Evolutionary conservation across 2,113 vertebrate species (phyloP).

Genomic region (Scophthalmus maximus): DNA sequence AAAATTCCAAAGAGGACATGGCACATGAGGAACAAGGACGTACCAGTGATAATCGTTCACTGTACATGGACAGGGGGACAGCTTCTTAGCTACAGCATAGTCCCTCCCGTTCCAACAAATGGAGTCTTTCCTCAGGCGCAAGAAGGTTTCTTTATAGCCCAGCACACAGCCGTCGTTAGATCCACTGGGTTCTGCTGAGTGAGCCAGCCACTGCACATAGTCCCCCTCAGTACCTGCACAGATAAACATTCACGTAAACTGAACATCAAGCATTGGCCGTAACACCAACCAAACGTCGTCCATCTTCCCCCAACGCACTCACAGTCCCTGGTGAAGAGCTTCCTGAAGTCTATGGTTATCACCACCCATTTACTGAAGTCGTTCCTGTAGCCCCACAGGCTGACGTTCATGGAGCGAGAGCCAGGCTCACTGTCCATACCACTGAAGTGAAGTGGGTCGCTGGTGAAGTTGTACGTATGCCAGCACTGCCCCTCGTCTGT

Average conservation of each 20-base stretch:
- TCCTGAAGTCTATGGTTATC: conserved; percentile 92
- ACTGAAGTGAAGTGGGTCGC: conserved; percentile 88
- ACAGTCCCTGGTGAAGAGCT: conserved; percentile 89
- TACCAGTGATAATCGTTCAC: conserved; percentile 93
- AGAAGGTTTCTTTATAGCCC: conserved; percentile 91
- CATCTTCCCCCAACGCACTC: conserved; percentile 58
- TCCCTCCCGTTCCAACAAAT: conserved; percentile 92
- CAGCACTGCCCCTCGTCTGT: conserved; percentile 96
- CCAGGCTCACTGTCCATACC: conserved; percentile 93
- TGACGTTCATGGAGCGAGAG: conserved; percentile 92
- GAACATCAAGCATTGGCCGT: background rate
- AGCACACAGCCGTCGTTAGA: conserved; percentile 90
- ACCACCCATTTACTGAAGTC: conserved; percentile 89
- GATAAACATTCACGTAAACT: background rate
- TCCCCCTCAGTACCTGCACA: conserved; percentile 86
- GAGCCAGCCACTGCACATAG: conserved; percentile 92
- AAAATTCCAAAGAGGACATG: background rate
- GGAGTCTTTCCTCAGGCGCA: conserved; percentile 89
- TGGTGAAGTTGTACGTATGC: conserved; percentile 86
- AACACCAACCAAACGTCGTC: background rate
- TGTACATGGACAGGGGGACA: conserved; percentile 87
- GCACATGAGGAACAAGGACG: background rate
- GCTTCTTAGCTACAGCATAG: conserved; percentile 85
- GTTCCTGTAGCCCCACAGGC: conserved; percentile 92
- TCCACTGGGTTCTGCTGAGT: conserved; percentile 87